Percentiles rank a stretch among this genome's conserved stretches.
Conservation (phyloP, 2,888 invertebrate species). For the Drosophila stalkeri region DNA sequence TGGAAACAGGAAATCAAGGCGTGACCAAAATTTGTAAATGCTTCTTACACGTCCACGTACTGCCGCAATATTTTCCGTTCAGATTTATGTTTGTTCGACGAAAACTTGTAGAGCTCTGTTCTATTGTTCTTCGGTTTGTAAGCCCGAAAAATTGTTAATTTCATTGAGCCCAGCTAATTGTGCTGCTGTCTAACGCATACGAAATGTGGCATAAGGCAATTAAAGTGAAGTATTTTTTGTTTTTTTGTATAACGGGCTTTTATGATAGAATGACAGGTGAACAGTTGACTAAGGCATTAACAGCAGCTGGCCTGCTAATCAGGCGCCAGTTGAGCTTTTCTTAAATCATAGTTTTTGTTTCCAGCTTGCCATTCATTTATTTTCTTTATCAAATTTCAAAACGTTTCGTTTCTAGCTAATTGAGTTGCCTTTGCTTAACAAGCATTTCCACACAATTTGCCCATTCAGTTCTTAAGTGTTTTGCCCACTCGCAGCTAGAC, state of each 20-base stretch:
- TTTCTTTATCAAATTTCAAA: conserved; percentile 11
- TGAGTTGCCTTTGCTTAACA: conserved; percentile 40
- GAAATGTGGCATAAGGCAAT: conserved; percentile 28
- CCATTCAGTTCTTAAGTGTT: conserved; percentile 46
- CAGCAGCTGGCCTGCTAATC: not conserved
- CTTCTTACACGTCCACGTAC: conserved; percentile 24
- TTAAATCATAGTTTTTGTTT: not conserved
- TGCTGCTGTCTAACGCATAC: conserved; percentile 48
- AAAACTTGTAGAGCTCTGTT: not conserved
- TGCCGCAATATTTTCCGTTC: conserved; percentile 11
- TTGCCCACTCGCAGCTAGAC: conserved; percentile 18
- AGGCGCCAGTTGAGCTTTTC: conserved; percentile 14
- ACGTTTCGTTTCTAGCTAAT: conserved; percentile 44
- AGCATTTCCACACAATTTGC: conserved; percentile 45
- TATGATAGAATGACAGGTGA: not conserved
- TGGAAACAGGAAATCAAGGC: conserved; percentile 71
- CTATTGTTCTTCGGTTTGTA: conserved; percentile 22
- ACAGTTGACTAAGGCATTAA: conserved; percentile 2
- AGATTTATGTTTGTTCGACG: conserved; percentile 5
- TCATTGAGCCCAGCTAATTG: conserved; percentile 51
- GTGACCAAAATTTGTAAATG: conserved; percentile 71
- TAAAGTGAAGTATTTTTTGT: conserved; percentile 1
- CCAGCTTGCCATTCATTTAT: not conserved
- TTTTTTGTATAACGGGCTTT: not conserved
- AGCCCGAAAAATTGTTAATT: conserved; percentile 57